A percentile compares a stretch with the other conserved stretches of the same genome.
Evolutionary conservation across 2,797 vertebrate species (phyloP).

Genomic region (Mormyrops boulengeri): DNA sequence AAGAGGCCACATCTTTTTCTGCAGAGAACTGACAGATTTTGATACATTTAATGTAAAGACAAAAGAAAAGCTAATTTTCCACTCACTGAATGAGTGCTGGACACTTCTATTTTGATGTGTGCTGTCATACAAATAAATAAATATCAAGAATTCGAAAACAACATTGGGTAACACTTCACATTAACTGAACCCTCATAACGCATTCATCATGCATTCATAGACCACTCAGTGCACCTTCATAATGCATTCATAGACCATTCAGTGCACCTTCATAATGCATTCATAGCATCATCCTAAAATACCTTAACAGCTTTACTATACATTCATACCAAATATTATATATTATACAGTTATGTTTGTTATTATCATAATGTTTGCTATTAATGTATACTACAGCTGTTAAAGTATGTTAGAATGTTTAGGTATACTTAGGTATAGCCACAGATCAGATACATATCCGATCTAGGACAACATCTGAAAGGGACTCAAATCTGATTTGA

Average conservation of each 20-base stretch:
- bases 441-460: neutral
- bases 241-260: neutral
- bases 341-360: neutral
- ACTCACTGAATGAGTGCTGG: neutral
- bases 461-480: neutral
- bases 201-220: no score
- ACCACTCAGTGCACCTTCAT: neutral
- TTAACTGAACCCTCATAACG: neutral
- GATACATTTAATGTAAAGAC: neutral
- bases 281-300: neutral
- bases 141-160: neutral
- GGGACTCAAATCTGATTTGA: neutral
- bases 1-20: slow-evolving; percentile 77
- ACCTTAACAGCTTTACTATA: neutral
- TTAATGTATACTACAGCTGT: neutral
- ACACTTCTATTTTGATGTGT: neutral
- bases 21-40: slow-evolving; percentile 60
- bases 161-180: neutral
- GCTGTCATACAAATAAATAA: neutral
- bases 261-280: neutral
- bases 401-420: neutral
- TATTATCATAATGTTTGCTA: neutral
- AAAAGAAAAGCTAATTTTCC: neutral
- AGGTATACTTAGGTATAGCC: neutral
- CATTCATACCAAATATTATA: neutral